A percentile compares a stretch with the other conserved stretches of the same genome.
Conservation (phyloP, 2,797 vertebrate genomes). For the Sparus aurata region DNA sequence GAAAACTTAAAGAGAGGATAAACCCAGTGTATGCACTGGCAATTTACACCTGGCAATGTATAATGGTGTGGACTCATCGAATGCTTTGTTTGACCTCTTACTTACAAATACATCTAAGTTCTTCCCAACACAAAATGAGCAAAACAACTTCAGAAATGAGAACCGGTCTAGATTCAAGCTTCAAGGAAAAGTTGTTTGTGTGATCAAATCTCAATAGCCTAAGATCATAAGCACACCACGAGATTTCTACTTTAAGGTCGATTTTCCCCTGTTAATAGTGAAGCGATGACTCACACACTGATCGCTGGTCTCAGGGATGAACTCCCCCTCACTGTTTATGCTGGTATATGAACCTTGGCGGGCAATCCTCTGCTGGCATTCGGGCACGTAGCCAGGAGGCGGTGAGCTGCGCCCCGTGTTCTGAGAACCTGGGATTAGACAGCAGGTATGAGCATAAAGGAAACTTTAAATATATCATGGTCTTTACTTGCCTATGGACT, state of each 20-base stretch:
- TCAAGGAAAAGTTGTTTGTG: constrained; percentile 12
- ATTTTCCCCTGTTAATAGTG: constrained; percentile 19
- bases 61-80: background rate
- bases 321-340: constrained; percentile 98
- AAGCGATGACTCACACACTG: constrained; percentile 90
- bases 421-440: constrained; percentile 89
- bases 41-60: background rate
- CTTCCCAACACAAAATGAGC: background rate
- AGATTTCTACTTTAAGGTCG: constrained; percentile 15
- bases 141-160: constrained; percentile 5
- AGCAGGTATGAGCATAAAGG: constrained; percentile 7
- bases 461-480: constrained; percentile 5
- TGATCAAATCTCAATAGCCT: background rate
- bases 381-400: constrained; percentile 96
- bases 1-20: background rate
- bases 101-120: background rate
- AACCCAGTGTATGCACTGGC: background rate
- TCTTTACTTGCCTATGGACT: background rate
- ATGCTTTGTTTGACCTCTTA: background rate
- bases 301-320: constrained; percentile 96
- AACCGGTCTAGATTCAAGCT: constrained; percentile 5
- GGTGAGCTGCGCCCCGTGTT: constrained; percentile 96
- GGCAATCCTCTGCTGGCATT: constrained; percentile 95
- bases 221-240: constrained; percentile 16
- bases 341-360: constrained; percentile 98